Evolutionary conservation across 2,888 invertebrate genomes (phyloP), one percentile per base, ranked within the genome.

Genomic region (Amiota minor): DNA sequence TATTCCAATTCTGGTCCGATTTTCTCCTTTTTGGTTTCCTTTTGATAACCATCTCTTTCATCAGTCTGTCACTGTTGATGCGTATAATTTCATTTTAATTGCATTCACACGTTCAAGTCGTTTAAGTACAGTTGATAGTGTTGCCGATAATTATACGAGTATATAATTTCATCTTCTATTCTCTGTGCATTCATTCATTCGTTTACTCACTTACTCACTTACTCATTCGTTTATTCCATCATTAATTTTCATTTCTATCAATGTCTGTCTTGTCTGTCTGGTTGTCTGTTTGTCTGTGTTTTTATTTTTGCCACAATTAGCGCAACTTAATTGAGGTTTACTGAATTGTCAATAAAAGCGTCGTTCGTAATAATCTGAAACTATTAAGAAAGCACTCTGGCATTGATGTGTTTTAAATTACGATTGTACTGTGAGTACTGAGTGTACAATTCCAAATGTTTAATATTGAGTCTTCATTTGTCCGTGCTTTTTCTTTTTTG

Each of bases 31-130:
- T 76, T 76, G 35, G 77, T 59, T 67, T 74, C 64, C 23, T 74
- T 80, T 74, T 78, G 76, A 78, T 78, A 78, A 77, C 68, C 53
- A 71, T 78, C 78, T 77, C 78, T 12, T n/a, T 20, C 55, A 23
- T 14, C 72, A 61, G 61, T 53, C 20, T 45, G 46, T 9, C 50
- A 50, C 53, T 16, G 12, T 50, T 53, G 53, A n/a, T 53, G 53
- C 53, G 53, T 53, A 53, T 79, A 82, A 84, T 78, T 85, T 84
- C 56, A 76, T 76, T 82, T 85, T 82, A 85, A 85, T 85, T 85
- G 75, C 79, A 3, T 14, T 8, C 46, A 16, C 45, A 62, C 62
- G 14, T 45, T 62, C 67, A 65, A 61, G 65, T 65, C 49, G 72
- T 53, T 50, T 59, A 71, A 35, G 35, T 35, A 6, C 70, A 75